These are phyloP conservation scores for Rhadina sibilatrix DNA, from an alignment of 2,113 vertebrate genomes.

Conservation along the genomic window DNA sequence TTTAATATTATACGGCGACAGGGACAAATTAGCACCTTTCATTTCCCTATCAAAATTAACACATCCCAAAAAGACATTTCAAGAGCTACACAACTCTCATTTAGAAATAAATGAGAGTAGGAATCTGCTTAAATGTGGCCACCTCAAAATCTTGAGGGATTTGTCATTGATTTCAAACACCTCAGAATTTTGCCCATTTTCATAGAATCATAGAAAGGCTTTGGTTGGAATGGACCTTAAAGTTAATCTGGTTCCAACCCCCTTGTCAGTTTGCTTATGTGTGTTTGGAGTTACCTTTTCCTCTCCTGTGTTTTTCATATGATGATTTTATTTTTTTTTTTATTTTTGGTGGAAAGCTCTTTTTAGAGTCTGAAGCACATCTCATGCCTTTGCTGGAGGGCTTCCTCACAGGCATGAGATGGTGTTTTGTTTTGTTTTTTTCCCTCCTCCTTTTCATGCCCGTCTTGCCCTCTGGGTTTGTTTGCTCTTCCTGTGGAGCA, in stretches of 20 bases:
- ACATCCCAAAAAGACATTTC: constrained; percentile 14
- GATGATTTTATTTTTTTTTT: not conserved
- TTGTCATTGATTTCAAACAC: not conserved
- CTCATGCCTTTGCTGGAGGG: not conserved
- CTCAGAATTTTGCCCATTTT: not conserved
- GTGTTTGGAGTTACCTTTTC: not conserved
- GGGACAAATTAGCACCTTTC: constrained; percentile 53
- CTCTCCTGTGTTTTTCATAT: not conserved
- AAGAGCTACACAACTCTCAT: not conserved
- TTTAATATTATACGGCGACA: constrained; percentile 38
- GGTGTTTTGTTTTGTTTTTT: not conserved
- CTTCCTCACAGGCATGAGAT: not conserved
- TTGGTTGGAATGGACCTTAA: not conserved
- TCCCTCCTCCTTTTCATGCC: not conserved
- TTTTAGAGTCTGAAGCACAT: not conserved
- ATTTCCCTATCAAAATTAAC: constrained; percentile 47
- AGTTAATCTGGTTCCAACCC: not conserved
- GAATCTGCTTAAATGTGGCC: not conserved
- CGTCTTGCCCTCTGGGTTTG: not conserved
- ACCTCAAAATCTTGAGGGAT: not conserved
- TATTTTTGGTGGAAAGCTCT: not conserved
- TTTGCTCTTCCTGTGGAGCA: not conserved
- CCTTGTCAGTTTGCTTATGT: not conserved
- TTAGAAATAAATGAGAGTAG: not conserved
- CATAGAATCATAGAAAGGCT: not conserved